Percentiles rank a stretch among this genome's conserved stretches.
phyloP scores from a whole-genome alignment of 1,140 invertebrate genomes.

The Ectropis grisescens region DNA sequence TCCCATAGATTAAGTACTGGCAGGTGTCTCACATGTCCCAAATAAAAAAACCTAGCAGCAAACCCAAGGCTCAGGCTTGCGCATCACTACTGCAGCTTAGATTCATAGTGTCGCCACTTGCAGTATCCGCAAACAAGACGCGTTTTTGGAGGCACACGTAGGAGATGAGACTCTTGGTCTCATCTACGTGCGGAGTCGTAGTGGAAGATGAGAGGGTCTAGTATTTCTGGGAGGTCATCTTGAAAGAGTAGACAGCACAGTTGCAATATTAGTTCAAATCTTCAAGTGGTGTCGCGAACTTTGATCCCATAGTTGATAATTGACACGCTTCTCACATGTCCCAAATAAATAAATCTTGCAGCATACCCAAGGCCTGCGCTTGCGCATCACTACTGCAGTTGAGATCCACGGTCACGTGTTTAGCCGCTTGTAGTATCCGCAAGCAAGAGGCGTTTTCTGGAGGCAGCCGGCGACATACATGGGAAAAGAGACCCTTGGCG shows the following conservation, averaged over 20 bases:
- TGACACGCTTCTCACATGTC: slow-evolving; percentile 38
- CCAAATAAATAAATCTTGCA: slow-evolving; percentile 65
- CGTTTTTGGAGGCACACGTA: slow-evolving; percentile 54
- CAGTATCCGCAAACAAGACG: slow-evolving; percentile 49
- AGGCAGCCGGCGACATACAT: slow-evolving; percentile 47
- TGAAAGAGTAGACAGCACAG: slow-evolving; percentile 46
- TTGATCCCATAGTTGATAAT: no score
- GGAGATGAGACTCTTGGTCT: slow-evolving; percentile 41
- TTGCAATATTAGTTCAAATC: no score
- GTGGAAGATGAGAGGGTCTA: slow-evolving; percentile 52
- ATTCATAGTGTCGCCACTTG: slow-evolving; percentile 58
- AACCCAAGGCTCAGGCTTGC: slow-evolving; percentile 44
- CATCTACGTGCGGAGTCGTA: slow-evolving; percentile 51
- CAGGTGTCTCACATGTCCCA: slow-evolving; percentile 57
- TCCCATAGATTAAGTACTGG: no score
- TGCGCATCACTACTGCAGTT: slow-evolving; percentile 35
- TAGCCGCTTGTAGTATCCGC: slow-evolving; percentile 55
- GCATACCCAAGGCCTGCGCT: slow-evolving; percentile 41
- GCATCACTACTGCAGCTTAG: slow-evolving; percentile 32
- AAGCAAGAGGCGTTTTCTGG: slow-evolving; percentile 56
- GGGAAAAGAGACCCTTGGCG: slow-evolving; percentile 42
- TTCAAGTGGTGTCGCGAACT: no score
- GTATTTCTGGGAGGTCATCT: slow-evolving; percentile 47
- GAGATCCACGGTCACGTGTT: slow-evolving; percentile 59
- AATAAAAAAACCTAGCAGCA: slow-evolving; percentile 63